Evolutionary conservation across 2,797 vertebrate species (phyloP).

Genomic region (Gymnothorax javanicus): DNA sequence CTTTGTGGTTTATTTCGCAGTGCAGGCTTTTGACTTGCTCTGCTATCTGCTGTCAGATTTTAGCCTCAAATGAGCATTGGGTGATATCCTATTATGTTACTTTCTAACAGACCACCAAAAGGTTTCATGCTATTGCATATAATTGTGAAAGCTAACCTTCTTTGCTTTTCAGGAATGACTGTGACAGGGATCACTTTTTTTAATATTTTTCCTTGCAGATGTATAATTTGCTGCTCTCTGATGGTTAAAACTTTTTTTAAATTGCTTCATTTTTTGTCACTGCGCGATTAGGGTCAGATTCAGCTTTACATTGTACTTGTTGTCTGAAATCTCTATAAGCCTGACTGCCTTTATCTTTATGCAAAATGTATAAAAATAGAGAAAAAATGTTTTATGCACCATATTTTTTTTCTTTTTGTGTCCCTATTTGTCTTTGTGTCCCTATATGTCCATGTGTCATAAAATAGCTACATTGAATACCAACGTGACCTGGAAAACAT

Average conservation of each 20-base stretch:
- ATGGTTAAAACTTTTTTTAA: not conserved
- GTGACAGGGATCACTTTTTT: not conserved
- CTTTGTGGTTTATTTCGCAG: constrained; percentile 31
- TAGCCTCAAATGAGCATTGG: constrained; percentile 10
- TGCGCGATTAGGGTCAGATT: not conserved
- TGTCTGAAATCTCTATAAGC: not conserved
- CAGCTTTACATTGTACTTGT: not conserved
- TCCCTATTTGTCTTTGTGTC: not conserved
- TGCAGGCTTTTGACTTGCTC: constrained; percentile 28
- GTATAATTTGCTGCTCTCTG: not conserved
- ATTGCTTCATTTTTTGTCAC: not conserved
- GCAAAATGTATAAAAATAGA: not conserved
- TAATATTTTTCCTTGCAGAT: not conserved
- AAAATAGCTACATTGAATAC: constrained; percentile 75
- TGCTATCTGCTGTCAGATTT: constrained; percentile 34
- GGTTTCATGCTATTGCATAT: not conserved
- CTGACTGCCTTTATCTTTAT: not conserved
- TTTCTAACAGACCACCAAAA: not conserved
- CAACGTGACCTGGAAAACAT: constrained; percentile 72
- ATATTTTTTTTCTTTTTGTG: not conserved
- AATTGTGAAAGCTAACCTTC: not conserved
- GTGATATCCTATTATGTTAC: constrained; percentile 9
- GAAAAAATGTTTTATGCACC: not conserved
- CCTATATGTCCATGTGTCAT: constrained; percentile 12
- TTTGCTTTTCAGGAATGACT: not conserved